phyloP scores from a whole-genome alignment of 2,113 vertebrate species.

The Myiozetetes cayanensis region DNA sequence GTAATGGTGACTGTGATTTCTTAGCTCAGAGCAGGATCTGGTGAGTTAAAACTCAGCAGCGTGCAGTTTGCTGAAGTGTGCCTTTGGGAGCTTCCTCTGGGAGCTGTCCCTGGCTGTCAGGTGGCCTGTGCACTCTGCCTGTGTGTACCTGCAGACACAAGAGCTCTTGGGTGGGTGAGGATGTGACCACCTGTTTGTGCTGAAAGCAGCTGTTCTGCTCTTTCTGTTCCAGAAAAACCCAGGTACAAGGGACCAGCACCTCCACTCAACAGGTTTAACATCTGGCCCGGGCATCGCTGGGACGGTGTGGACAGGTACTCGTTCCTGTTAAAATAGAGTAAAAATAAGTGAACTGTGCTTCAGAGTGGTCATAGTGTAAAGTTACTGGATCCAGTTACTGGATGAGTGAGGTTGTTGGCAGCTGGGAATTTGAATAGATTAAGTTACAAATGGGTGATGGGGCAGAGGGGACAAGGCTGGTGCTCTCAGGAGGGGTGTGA shows the following conservation, averaged over 20 bases:
- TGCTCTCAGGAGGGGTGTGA: too few relatives aligned
- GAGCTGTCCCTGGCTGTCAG: not conserved
- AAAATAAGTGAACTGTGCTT: accelerated
- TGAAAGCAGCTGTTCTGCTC: accelerated
- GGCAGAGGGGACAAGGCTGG: not conserved
- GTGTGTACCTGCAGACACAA: not conserved
- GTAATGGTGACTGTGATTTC: accelerated
- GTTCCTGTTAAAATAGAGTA: accelerated
- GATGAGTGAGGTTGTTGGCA: accelerated
- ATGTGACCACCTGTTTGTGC: accelerated
- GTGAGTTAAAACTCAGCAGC: not conserved
- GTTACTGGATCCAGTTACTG: too few relatives aligned
- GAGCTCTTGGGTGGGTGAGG: not conserved
- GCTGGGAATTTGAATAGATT: accelerated
- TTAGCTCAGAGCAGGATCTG: not conserved
- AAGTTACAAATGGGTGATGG: accelerated
- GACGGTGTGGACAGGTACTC: conserved; percentile 92
- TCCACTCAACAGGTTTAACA: conserved; percentile 91
- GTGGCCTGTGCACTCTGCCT: not conserved
- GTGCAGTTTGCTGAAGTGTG: accelerated
- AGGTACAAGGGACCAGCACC: conserved; percentile 88
- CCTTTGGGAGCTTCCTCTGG: not conserved
- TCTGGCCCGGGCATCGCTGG: conserved; percentile 94
- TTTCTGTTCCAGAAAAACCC: conserved; percentile 78
- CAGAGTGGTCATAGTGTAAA: accelerated